Conservation (phyloP, 2,888 invertebrate genomes). For the Xanthia togata region DNA sequence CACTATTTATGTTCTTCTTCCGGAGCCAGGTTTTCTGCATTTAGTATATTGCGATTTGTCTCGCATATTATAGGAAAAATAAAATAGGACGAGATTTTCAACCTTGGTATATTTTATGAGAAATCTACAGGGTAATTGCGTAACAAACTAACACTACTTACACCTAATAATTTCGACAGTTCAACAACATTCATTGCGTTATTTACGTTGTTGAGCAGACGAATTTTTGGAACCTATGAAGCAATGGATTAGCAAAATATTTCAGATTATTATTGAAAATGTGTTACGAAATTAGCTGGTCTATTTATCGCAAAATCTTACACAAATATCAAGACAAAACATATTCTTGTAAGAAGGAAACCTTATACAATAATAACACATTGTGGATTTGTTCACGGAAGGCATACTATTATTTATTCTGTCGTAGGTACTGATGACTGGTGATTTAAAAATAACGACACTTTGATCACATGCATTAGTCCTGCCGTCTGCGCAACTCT, state of each 20-base stretch:
- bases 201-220: not conserved
- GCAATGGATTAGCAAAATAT: not conserved
- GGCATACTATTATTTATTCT: slow-evolving; percentile 4
- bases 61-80: slow-evolving; percentile 36
- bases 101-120: slow-evolving; percentile 11
- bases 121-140: slow-evolving; percentile 2
- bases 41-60: slow-evolving; percentile 32
- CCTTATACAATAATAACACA: not conserved
- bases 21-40: slow-evolving; percentile 23
- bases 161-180: too few species aligned
- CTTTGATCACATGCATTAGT: slow-evolving; percentile 39
- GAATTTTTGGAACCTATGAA: not conserved
- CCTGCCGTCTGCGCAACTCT: not conserved
- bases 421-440: not conserved
- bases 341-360: not conserved
- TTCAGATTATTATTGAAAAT: not conserved
- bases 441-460: slow-evolving; percentile 51
- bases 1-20: not conserved
- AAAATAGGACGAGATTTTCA: slow-evolving; percentile 12
- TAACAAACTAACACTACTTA: too few species aligned
- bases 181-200: not conserved
- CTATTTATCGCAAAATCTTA: not conserved
- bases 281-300: not conserved
- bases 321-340: not conserved
- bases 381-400: not conserved